Evolutionary conservation across 1,140 invertebrate genomes (phyloP).

Genomic region (Adelges cooleyi): DNA sequence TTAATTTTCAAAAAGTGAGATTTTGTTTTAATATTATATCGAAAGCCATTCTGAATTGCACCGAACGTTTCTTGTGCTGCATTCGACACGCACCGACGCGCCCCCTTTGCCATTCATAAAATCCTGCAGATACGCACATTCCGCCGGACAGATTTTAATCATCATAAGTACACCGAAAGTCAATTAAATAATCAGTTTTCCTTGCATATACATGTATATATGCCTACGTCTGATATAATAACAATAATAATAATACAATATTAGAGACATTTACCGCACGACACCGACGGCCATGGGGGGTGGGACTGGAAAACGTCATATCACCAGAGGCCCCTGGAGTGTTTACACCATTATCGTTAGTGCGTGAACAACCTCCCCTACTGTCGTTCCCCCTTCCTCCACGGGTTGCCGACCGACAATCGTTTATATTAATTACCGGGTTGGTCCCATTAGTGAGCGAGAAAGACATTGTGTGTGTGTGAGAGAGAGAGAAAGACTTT

Average conservation of each 20-base stretch:
- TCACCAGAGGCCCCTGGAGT: neutral
- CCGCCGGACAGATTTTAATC: conserved; percentile 2
- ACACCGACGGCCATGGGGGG: no score
- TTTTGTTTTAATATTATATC: no score
- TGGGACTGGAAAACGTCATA: neutral
- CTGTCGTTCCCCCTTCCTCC: neutral
- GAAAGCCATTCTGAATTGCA: no score
- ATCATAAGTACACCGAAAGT: conserved; percentile 7
- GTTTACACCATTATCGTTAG: conserved; percentile 21
- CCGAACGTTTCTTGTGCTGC: no score
- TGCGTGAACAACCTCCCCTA: neutral
- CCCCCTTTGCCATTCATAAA: no score
- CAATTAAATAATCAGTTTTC: conserved; percentile 20
- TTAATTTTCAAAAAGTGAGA: no score
- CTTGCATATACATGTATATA: neutral
- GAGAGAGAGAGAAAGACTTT: neutral
- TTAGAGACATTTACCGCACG: neutral
- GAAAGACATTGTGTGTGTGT: no score
- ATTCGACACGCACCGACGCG: no score
- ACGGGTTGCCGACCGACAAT: conserved; percentile 7
- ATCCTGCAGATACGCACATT: no score
- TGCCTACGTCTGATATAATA: no score
- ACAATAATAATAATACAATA: neutral
- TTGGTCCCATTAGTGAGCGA: conserved; percentile 7
- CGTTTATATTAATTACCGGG: conserved; percentile 23